phyloP scores from a whole-genome alignment of 2,888 invertebrate genomes.

The Leucophora obtusa region DNA sequence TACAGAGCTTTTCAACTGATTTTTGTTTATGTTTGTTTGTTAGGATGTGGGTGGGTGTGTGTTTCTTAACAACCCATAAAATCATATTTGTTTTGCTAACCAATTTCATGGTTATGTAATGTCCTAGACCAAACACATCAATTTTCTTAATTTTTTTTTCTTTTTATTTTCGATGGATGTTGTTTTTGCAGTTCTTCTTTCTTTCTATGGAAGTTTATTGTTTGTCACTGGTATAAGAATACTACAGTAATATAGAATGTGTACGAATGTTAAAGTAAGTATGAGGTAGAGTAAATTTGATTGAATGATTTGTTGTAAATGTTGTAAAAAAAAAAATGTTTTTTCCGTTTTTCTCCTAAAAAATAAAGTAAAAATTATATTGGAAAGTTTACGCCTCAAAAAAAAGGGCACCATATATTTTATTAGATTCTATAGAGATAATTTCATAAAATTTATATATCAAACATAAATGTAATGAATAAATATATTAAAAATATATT shows the following conservation, averaged over 20 bases:
- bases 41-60: neutral
- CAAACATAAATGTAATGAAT: too few species aligned
- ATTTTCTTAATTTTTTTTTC: too few species aligned
- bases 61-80: neutral
- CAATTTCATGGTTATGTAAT: slow-evolving; percentile 18
- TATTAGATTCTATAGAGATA: neutral
- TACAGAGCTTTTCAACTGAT: slow-evolving; percentile 14
- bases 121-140: neutral
- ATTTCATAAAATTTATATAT: neutral
- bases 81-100: slow-evolving; percentile 30
- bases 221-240: neutral
- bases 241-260: neutral
- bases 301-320: neutral
- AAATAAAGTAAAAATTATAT: neutral
- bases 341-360: neutral
- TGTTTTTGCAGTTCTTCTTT: neutral
- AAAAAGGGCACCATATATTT: neutral
- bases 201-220: neutral
- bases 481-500: neutral
- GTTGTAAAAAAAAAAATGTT: neutral
- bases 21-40: neutral
- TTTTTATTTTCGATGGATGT: neutral
- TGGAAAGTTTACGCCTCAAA: slow-evolving; percentile 5
- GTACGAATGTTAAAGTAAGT: neutral
- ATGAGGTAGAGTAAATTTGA: too few species aligned